Evolutionary conservation across 2,797 vertebrate genomes (phyloP).

Genomic region (Schizopygopsis malacanthus): DNA sequence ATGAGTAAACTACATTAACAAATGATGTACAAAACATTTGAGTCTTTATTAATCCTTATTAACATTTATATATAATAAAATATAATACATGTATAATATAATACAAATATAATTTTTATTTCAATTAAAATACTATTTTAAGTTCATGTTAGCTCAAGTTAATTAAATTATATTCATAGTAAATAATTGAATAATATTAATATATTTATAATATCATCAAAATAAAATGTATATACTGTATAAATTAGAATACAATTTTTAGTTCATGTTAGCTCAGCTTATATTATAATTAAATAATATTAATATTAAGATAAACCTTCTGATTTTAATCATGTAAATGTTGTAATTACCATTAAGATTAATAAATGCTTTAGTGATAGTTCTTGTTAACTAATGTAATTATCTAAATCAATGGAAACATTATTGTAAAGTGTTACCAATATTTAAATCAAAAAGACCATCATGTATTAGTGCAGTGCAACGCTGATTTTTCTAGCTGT

Average conservation of each 20-base stretch:
- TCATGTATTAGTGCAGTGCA: background rate
- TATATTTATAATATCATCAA: too few species aligned
- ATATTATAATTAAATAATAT: background rate
- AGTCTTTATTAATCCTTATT: too few species aligned
- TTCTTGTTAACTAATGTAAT: background rate
- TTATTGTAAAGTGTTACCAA: background rate
- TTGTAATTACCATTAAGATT: background rate
- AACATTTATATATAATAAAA: too few species aligned
- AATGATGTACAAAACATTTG: too few species aligned
- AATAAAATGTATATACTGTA: too few species aligned
- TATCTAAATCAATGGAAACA: background rate
- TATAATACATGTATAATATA: background rate
- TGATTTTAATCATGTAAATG: background rate
- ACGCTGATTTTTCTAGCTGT: background rate
- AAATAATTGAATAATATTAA: too few species aligned
- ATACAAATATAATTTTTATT: too few species aligned
- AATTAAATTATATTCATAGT: too few species aligned
- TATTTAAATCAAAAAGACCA: too few species aligned
- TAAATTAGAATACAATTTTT: too few species aligned
- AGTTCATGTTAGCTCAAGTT: too few species aligned
- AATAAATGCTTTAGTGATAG: background rate
- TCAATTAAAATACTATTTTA: too few species aligned
- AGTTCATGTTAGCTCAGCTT: background rate
- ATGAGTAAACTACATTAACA: background rate
- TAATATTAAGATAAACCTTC: background rate